Base-by-base conservation (phyloP, 2,113 vertebrate genomes). In the Protobothrops flavoviridis region DNA sequence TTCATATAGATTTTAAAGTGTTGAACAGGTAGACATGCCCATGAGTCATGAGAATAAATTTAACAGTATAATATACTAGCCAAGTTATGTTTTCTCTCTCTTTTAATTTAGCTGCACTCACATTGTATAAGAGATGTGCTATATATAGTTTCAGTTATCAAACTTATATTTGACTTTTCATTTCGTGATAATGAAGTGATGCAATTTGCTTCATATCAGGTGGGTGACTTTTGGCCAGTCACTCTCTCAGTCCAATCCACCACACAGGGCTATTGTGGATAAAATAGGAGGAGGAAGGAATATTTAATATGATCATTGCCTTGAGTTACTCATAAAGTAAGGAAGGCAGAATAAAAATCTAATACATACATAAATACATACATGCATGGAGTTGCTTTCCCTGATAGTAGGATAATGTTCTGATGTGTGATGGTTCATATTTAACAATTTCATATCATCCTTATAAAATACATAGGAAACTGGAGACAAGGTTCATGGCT, bases 21-120 rank as follows among this genome's bases (percentile, higher is more conserved):
- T 69, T 69, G 1, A n/a, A 48, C 39, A 48, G 39, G n/a, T 89
- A 93, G 50, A 15, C 81, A 50, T 39, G 1, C 93, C 9, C 39
- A 3, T 90, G 85, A 94, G 48, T 91, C 3, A 0, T 48, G 61
- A 17, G 50, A 93, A 90, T 64, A 94, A 95, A 90, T 3, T 92
- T 88, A 88, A 26, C 39, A 91, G 91, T 21, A 15, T 45, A 52
- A 10, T 45, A 90, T 45, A n/a, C 45, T 92, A 3, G 50, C 0
- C 94, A 92, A 69, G 9, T 0, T 88, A 11, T 48, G 64, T 39
- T 64, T 33, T 15, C 11, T 57, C 33, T 24, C 17, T 7, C 10
- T 91, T 93, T 93, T 57, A 23, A 89, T 26, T 59, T 57, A 89
- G n/a, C 21, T 93, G 2, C 26, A 56, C 69, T 0, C 53, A 8